These are phyloP conservation scores for Sigmodon hispidus DNA, from an alignment of 2,113 vertebrate species.

Conservation along the genomic window DNA sequence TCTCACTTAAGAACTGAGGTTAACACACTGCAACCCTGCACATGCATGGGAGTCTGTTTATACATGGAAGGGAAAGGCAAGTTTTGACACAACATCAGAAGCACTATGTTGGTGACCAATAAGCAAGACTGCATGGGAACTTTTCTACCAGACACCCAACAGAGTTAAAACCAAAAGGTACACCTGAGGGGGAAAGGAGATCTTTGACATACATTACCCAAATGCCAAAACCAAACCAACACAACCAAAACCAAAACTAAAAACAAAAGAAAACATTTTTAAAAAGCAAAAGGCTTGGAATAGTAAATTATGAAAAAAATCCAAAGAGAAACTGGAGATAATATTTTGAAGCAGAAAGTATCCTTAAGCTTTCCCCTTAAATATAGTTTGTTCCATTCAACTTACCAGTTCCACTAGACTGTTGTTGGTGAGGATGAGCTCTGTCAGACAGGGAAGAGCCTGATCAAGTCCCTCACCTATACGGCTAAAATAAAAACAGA, in stretches of 20 bases:
- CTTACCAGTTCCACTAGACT: constrained; percentile 97
- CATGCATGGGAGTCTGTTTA: background rate
- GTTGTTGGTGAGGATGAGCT: constrained; percentile 97
- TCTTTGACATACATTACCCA: background rate
- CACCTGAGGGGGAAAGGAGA: background rate
- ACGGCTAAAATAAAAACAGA: constrained; percentile 86
- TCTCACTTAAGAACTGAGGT: background rate
- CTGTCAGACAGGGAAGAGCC: constrained; percentile 90
- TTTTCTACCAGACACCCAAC: background rate
- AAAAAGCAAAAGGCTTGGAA: background rate
- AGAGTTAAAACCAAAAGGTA: background rate
- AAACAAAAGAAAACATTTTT: background rate
- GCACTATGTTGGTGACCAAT: background rate
- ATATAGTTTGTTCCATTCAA: background rate
- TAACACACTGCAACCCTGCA: background rate
- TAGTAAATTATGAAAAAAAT: background rate
- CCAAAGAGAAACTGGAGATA: background rate
- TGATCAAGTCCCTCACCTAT: constrained; percentile 96
- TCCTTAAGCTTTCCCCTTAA: background rate
- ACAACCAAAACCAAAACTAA: background rate
- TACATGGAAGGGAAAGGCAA: background rate
- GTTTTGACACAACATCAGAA: background rate
- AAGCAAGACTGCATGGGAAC: background rate
- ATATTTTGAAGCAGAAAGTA: background rate
- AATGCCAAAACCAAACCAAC: background rate